Base-by-base conservation (phyloP, 1,140 invertebrate species). In the Hylaeus volcanicus region DNA sequence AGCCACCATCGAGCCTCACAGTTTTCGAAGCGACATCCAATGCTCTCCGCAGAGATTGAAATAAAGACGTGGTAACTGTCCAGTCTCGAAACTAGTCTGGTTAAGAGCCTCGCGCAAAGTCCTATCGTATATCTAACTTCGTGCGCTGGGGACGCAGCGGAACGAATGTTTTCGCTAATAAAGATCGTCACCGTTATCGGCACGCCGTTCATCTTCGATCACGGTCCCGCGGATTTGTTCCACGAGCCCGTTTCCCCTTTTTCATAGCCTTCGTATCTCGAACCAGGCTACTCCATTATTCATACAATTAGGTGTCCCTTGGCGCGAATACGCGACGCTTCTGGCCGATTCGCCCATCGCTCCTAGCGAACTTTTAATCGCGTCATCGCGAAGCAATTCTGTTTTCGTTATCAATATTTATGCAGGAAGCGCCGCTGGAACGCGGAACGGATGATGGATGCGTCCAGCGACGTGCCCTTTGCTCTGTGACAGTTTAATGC, bases 1-100 rank as follows among this genome's bases (percentile, higher is more conserved):
- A 26, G 45, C 65, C n/a, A n/a, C 65, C n/a, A n/a, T 6, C 41
- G 15, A 45, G 12, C 51, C 1, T 68, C 43, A 55, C 61, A 8
- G 58, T 43, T 56, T 41, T n/a, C n/a, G 51, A 43, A 12, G 63
- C 39, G 41, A 41, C 63, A 8, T 56, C 37, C n/a, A 55, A 56
- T 39, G 51, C 11, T 71, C 8, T 0, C 9, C 75, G 68, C 66
- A 61, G 56, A 78, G 68, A 78, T 78, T 45, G 69, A 72, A 72
- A 72, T 64, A 45, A 78, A 78, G 68, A 72, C 69, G 69, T 72
- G 76, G 76, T 61, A 43, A 72, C 63, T n/a, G 48, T 53, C 11
- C 45, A n/a, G 68, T 26, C 11, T 51, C 8, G 58, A 61, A 72
- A 70, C 58, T 63, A 72, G 45, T n/a, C 69, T 73, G 14, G 51